Evolutionary conservation across 1,140 invertebrate species (phyloP).

Genomic region (Brachystomella parvula): DNA sequence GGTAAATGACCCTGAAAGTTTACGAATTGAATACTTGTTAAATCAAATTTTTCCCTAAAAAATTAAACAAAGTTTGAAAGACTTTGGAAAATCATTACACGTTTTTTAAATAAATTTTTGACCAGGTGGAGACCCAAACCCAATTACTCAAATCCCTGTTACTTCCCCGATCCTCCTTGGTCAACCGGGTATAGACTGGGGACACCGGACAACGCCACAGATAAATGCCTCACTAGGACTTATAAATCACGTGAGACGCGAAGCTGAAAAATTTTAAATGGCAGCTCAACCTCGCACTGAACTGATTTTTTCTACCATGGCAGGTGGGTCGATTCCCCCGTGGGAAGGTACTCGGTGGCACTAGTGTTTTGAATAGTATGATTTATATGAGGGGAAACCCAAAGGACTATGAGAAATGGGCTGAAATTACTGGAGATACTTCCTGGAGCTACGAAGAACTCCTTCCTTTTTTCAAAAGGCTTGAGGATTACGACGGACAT

Average conservation of each 20-base stretch:
- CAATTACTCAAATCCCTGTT: constrained; percentile 15
- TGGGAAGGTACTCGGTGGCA: constrained; percentile 71
- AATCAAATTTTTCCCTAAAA: no score
- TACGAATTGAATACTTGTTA: no score
- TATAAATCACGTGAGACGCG: constrained; percentile 15
- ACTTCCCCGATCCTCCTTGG: constrained; percentile 43
- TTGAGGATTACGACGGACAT: constrained; percentile 44
- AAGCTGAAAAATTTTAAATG: background rate
- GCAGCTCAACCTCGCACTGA: background rate
- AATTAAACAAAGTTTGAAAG: no score
- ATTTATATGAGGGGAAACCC: constrained; percentile 59
- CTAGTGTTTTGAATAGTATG: constrained; percentile 56
- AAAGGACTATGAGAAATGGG: constrained; percentile 85
- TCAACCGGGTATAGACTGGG: constrained; percentile 53
- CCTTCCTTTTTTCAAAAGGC: constrained; percentile 55
- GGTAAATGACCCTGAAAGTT: no score
- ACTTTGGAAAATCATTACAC: no score
- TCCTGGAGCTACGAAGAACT: constrained; percentile 86
- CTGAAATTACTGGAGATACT: constrained; percentile 63
- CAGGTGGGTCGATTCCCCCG: constrained; percentile 58
- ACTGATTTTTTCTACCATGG: background rate
- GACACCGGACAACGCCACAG: constrained; percentile 43
- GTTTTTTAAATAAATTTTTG: no score
- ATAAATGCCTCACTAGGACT: constrained; percentile 31
- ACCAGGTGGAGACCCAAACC: constrained; percentile 23